Evolutionary conservation across 2,113 vertebrate genomes (phyloP).

Genomic region (Cyanoramphus novaezelandiae): DNA sequence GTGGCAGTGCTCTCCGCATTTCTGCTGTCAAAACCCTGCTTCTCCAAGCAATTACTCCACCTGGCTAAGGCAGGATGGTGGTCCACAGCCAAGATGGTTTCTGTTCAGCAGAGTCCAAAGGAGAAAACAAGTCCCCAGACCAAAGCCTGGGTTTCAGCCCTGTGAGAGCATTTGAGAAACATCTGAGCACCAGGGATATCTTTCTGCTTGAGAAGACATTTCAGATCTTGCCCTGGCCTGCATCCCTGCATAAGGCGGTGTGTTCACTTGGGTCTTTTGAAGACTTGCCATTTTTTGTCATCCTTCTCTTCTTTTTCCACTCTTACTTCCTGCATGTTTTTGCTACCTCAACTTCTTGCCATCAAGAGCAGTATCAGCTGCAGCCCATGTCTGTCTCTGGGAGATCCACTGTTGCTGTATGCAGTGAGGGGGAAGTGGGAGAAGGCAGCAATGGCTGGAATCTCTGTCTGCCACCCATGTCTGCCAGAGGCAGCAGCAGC

Average conservation of each 20-base stretch:
- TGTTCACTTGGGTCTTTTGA: background rate
- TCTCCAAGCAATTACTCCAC: background rate
- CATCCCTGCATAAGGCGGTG: background rate
- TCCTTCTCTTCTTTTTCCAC: background rate
- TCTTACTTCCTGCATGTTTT: background rate
- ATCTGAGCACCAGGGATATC: background rate
- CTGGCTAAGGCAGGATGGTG: background rate
- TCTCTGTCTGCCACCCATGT: background rate
- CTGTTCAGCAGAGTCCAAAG: background rate
- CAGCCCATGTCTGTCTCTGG: rapidly evolving
- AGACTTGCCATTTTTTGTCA: background rate
- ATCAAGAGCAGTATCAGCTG: background rate
- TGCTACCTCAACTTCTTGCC: background rate
- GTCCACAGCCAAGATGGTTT: background rate
- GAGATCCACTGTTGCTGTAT: background rate
- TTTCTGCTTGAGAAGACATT: background rate
- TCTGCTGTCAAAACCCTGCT: background rate
- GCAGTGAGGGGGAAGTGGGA: background rate
- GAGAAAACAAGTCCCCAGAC: background rate
- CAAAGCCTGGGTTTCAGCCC: background rate
- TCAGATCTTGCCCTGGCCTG: background rate
- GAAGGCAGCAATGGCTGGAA: background rate
- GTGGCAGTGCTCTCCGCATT: background rate
- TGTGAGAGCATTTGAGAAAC: background rate
- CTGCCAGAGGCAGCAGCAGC: background rate